Base-by-base conservation (phyloP, 2,888 invertebrate genomes). In the Cancer borealis region DNA sequence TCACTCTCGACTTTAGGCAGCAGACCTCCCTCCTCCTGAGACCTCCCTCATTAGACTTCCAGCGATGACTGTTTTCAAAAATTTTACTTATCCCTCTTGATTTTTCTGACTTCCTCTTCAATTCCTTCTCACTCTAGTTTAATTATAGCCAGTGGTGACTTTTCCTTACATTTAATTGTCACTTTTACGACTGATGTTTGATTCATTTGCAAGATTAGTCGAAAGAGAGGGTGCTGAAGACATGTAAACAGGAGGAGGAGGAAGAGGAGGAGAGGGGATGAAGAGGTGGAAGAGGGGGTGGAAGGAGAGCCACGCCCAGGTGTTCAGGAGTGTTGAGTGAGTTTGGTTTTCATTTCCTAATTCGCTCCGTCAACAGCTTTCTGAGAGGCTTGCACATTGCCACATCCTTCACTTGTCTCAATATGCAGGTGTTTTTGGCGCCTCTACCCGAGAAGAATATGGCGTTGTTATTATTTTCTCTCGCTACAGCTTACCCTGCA, bases 261-360 rank as follows among this genome's bases (percentile, higher is more conserved):
- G 66, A 17, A 66, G 21, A 17, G 66, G 66, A 66, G 66, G 66
- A 66, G 66, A 39, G 79, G 12, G 12, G 79, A 26, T 1, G 79
- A 30, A 12, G 79, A 30, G 10, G 79, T n/a, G 79, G 79, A 30
- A 14, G 30, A 79, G 30, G 79, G 30, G 30, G 79, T 30, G 30
- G 79, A 79, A 39, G 39, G 79, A 12, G 30, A 79, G n/a, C 79
- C 79, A 79, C 79, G 79, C 79, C 79, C 79, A 79, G 79, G 79
- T 79, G 79, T 79, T 79, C 6, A 73, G n/a, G 30, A 79, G 79
- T 79, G 79, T 14, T 79, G 79, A 79, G 79, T 30, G 30, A 79
- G 79, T 79, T 79, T 79, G 79, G 79, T 79, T 79, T 79, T 79
- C 79, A 79, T 79, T 79, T 79, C 79, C 79, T 79, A 79, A 79